Evolutionary conservation across 2,888 invertebrate species (phyloP).

Genomic region (Eremobia ochroleuca): DNA sequence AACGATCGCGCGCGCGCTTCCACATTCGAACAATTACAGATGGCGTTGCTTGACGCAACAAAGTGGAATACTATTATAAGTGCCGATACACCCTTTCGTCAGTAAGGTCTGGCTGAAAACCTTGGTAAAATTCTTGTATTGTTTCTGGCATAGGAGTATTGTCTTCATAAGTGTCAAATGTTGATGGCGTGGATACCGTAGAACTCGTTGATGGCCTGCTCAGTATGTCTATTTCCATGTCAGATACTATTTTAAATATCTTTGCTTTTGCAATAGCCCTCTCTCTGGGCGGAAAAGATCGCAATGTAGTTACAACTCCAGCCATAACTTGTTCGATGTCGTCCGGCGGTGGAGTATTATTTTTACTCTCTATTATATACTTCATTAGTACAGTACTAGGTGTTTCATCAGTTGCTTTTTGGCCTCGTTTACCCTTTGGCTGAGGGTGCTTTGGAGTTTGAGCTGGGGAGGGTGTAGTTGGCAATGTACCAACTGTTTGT

Average conservation of each 20-base stretch:
- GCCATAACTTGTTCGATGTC: slow-evolving; percentile 55
- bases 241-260: too few relatives aligned
- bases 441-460: slow-evolving; percentile 38
- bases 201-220: too few relatives aligned
- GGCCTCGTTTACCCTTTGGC: slow-evolving; percentile 44
- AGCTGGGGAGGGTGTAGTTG: slow-evolving; percentile 51
- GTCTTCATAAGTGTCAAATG: slow-evolving; percentile 21
- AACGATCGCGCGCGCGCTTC: too few relatives aligned
- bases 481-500: slow-evolving; percentile 40
- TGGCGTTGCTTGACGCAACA: too few relatives aligned
- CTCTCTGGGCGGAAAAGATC: slow-evolving; percentile 53
- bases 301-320: slow-evolving; percentile 39
- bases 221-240: too few relatives aligned
- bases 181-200: slow-evolving; percentile 39
- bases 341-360: slow-evolving; percentile 47
- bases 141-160: too few relatives aligned
- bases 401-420: slow-evolving; percentile 36
- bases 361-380: slow-evolving; percentile 52
- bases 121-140: too few relatives aligned
- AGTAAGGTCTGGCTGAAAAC: slow-evolving; percentile 33
- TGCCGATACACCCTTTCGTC: slow-evolving; percentile 39
- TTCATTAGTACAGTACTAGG: slow-evolving; percentile 8
- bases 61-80: slow-evolving; percentile 39
- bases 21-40: too few relatives aligned
- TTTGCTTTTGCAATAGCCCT: too few relatives aligned